These are phyloP conservation scores for Zonitis immaculata DNA, from an alignment of 2,888 invertebrate genomes.

Conservation along the genomic window DNA sequence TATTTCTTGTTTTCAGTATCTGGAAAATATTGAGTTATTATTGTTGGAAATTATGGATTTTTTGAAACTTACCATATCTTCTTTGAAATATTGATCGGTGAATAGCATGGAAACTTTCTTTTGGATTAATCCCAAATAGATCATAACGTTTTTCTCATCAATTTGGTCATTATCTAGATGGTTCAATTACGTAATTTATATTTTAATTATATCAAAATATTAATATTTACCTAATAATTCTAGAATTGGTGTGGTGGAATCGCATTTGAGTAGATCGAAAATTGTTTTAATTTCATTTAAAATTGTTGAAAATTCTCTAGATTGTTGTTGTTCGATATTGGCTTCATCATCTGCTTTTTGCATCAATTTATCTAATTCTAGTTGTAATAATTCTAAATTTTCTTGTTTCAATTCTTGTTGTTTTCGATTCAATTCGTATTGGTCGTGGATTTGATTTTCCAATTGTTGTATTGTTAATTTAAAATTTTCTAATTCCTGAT, in stretches of 20 bases:
- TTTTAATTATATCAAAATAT: conserved; percentile 18
- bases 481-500: conserved; percentile 72
- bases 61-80: conserved; percentile 21
- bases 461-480: conserved; percentile 63
- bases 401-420: conserved; percentile 55
- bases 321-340: conserved; percentile 10
- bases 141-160: conserved; percentile 70
- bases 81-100: conserved; percentile 50
- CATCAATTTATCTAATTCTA: conserved; percentile 52
- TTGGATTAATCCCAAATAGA: conserved; percentile 80
- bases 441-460: conserved; percentile 61
- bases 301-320: conserved; percentile 25
- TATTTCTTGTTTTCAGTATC: too few species aligned
- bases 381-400: conserved; percentile 55
- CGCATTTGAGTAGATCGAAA: conserved; percentile 64
- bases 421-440: conserved; percentile 56
- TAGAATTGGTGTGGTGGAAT: conserved; percentile 67
- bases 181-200: not conserved
- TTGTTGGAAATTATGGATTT: too few species aligned
- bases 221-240: conserved; percentile 57
- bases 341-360: conserved; percentile 40
- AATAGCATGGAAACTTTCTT: conserved; percentile 66
- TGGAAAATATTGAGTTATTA: too few species aligned
- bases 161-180: conserved; percentile 60
- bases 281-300: conserved; percentile 37